Evolutionary conservation across 2,797 vertebrate genomes (phyloP), one percentile per base, ranked within the genome.

Genomic region (Borostomias antarcticus): DNA sequence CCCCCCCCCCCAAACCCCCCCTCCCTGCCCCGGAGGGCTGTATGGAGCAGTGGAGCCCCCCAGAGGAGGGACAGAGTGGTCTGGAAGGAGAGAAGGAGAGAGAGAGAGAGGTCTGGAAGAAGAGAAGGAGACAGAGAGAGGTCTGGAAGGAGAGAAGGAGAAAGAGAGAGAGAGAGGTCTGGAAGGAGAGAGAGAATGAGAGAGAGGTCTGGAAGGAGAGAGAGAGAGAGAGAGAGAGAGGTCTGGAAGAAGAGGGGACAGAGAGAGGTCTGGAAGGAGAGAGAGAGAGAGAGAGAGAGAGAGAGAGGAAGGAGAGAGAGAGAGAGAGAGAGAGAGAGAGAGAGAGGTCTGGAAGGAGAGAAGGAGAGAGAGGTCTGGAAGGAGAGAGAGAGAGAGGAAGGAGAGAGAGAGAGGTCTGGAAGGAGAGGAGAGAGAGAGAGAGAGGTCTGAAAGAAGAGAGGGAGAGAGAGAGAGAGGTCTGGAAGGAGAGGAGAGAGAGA

Each of bases 51-150:
- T n/a, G n/a, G n/a, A n/a, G n/a, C n/a, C n/a, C n/a, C n/a, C n/a
- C n/a, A n/a, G n/a, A n/a, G 37, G 40, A 47, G 35, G 29, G n/a
- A 48, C 7, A 7, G 47, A 17, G 19, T 13, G 47, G 7, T 5
- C 1, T 13, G n/a, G 2, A 21, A 48, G 47, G 1, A 17, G n/a
- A 21, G 7, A 17, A 17, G 1, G 47, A 17, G 47, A 1, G 19
- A 6, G 47, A 48, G 10, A 26, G 60, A 6, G 37, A 4, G 37
- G 37, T 21, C 54, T 3, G 13, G 13, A n/a, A 58, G 15, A 15
- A 15, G 53, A 53, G 47, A 33, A 50, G 10, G 57, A 47, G 21
- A 26, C 59, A 58, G n/a, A 40, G 60, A n/a, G 37, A 95, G 84
- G 87, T 91, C 94, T 95, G 87, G 26, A 48, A 19, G n/a, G n/a